Conservation (phyloP, 2,797 vertebrate genomes). For the Gymnothorax reevesii region DNA sequence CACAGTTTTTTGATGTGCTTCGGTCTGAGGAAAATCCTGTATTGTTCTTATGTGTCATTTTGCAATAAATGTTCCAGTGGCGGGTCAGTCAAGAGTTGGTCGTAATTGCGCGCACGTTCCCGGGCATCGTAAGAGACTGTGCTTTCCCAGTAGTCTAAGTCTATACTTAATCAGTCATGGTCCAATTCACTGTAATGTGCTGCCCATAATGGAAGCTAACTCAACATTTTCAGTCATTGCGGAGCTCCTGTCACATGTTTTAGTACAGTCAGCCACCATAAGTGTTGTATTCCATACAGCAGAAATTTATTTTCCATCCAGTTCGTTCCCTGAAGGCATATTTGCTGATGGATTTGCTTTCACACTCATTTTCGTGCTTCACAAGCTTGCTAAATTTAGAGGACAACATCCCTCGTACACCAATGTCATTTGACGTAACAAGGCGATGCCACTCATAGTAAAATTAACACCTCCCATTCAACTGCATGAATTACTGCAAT, state of each 20-base stretch:
- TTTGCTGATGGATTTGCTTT: neutral
- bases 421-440: neutral
- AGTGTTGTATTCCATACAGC: neutral
- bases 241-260: neutral
- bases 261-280: neutral
- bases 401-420: neutral
- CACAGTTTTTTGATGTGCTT: neutral
- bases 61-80: neutral
- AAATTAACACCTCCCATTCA: neutral
- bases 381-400: neutral
- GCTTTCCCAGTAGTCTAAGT: neutral
- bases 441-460: neutral
- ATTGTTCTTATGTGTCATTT: neutral
- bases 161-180: neutral
- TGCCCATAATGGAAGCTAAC: neutral
- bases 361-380: neutral
- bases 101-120: neutral
- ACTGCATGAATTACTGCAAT: neutral
- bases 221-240: neutral
- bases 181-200: neutral
- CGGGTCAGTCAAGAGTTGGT: neutral
- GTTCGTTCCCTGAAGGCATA: neutral
- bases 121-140: neutral
- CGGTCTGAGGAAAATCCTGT: neutral
- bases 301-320: neutral